phyloP scores from a whole-genome alignment of 1,140 invertebrate genomes.

The Anastatus disparis region DNA sequence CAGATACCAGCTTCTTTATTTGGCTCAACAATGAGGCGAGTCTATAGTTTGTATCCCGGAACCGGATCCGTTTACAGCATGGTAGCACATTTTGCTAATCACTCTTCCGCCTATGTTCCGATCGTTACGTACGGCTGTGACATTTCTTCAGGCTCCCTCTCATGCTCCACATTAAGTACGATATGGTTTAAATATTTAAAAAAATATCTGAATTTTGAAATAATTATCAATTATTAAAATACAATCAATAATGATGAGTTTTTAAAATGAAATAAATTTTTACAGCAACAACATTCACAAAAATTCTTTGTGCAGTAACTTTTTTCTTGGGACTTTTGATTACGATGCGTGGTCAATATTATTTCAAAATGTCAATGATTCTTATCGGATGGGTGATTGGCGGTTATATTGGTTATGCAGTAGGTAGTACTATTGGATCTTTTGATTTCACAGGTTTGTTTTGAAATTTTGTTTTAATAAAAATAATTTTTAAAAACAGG shows the following conservation, averaged over 20 bases:
- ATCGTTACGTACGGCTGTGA: slow-evolving; percentile 74
- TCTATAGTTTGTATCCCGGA: slow-evolving; percentile 73
- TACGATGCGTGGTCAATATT: slow-evolving; percentile 3
- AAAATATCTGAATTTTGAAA: not conserved
- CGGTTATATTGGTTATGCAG: slow-evolving; percentile 12
- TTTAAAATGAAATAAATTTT: no score
- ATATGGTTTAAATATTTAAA: slow-evolving; percentile 13
- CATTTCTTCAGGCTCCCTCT: slow-evolving; percentile 55
- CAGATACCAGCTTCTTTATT: slow-evolving; percentile 52
- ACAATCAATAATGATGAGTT: no score
- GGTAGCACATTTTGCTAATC: slow-evolving; percentile 66
- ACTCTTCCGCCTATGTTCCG: slow-evolving; percentile 74
- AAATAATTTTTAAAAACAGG: not conserved
- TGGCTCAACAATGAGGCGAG: slow-evolving; percentile 59
- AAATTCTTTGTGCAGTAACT: not conserved
- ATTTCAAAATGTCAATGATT: slow-evolving; percentile 28
- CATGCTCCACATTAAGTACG: slow-evolving; percentile 67
- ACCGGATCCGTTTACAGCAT: slow-evolving; percentile 73
- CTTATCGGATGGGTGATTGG: not conserved
- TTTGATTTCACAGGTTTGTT: slow-evolving; percentile 10
- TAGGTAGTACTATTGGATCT: not conserved
- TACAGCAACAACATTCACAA: not conserved
- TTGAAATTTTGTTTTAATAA: not conserved
- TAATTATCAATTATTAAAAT: not conserved
- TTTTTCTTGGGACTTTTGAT: slow-evolving; percentile 29